These are phyloP conservation scores for Heterotilapia buettikoferi DNA, from an alignment of 2,113 vertebrate genomes.

Conservation along the genomic window DNA sequence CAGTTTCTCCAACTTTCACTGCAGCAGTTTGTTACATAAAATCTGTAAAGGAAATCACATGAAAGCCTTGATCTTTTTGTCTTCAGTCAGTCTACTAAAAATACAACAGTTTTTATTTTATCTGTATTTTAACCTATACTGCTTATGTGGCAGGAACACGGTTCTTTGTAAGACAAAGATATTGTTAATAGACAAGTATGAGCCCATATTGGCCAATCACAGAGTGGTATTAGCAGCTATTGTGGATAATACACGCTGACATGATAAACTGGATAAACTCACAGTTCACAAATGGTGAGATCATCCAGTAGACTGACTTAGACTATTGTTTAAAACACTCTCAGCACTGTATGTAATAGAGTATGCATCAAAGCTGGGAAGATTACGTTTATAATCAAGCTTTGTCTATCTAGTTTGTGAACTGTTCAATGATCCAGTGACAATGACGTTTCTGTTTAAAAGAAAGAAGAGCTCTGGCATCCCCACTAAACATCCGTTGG, in stretches of 20 bases:
- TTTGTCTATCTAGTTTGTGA: background rate
- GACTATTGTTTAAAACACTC: background rate
- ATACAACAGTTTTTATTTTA: background rate
- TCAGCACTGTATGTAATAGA: background rate
- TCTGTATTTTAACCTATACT: background rate
- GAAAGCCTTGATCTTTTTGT: background rate
- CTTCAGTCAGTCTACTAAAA: background rate
- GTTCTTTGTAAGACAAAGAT: background rate
- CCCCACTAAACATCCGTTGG: background rate
- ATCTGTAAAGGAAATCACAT: background rate
- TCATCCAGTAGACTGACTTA: background rate
- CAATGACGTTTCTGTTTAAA: background rate
- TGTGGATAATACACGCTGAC: background rate
- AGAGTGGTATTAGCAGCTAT: background rate
- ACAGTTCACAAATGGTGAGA: background rate
- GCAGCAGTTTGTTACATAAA: background rate
- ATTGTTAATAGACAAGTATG: conserved; percentile 1
- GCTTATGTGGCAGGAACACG: background rate
- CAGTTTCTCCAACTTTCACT: background rate
- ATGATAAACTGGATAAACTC: background rate
- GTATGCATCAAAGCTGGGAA: background rate
- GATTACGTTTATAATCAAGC: background rate
- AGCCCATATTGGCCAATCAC: background rate
- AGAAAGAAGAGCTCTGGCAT: background rate
- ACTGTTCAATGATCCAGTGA: background rate